Evolutionary conservation across 1,140 invertebrate species (phyloP), one percentile per base, ranked within the genome.

Genomic region (Pseudomyrmex concolor): DNA sequence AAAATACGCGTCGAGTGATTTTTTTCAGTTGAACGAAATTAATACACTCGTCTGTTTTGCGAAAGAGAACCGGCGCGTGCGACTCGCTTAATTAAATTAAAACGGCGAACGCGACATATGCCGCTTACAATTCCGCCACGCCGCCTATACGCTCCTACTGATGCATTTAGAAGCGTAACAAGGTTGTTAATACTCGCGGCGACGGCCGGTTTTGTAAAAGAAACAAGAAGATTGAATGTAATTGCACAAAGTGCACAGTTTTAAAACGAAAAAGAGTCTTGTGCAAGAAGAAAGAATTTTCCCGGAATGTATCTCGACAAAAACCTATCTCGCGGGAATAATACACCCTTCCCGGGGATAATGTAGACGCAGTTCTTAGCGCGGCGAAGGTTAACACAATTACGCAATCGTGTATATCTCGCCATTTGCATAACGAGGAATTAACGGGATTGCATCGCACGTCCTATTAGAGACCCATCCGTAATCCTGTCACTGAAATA

Each of bases 351-450:
- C 15, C 34, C 15, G 12, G 2, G 10, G 50, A 51, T 17, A 80
- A 59, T 59, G 66, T 50, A 70, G 64, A 70, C 59, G 76, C 76
- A 25, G 76, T 80, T 70, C 34, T 34, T 19, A 80, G 19, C 22
- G 34, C 34, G 34, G 34, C 22, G 66, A 19, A 7, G 57, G 66
- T 80, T 70, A 80, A 80, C 45, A 67, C 76, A 71, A 80, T 78
- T 78, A 78, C 64, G 76, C 76, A 70, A 78, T 71, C 43, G 66
- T 55, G 55, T 77, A 63, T 71, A 34, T 34, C 54, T 25, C 66
- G 43, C 55, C 34, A 80, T 80, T 80, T 80, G 54, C 76, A 80
- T 78, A 78, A 78, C 67, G 76, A 50, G 51, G 54, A 80, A 80
- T 80, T 80, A 80, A 80, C 76, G 43, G 54, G 66, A 80, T 80